These are phyloP conservation scores for Eupithecia tripunctaria DNA, from an alignment of 2,888 invertebrate species.

Conservation along the genomic window DNA sequence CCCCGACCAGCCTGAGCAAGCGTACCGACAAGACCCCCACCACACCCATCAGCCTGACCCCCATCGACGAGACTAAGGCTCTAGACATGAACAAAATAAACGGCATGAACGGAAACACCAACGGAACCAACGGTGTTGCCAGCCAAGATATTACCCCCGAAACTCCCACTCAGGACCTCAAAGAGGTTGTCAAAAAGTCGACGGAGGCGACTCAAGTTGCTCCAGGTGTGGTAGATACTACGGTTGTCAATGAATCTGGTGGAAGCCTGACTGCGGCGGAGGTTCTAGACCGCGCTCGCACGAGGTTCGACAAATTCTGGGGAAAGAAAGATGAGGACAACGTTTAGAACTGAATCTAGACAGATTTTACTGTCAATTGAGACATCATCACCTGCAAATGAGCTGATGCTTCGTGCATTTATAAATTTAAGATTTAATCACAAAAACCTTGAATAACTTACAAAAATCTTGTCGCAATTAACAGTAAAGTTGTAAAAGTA, in stretches of 20 bases:
- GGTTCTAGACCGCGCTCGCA: conserved; percentile 91
- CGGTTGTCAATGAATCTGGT: conserved; percentile 75
- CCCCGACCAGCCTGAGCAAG: conserved; percentile 79
- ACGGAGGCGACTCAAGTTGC: conserved; percentile 80
- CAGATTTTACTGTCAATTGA: conserved; percentile 58
- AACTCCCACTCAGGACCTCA: conserved; percentile 70
- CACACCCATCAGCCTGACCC: conserved; percentile 78
- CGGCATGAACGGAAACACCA: conserved; percentile 54
- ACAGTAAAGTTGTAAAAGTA: conserved; percentile 53
- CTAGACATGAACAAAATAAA: conserved; percentile 77
- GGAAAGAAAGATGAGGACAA: conserved; percentile 87
- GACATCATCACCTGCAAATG: conserved; percentile 35
- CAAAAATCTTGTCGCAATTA: conserved; percentile 63
- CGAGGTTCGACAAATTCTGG: conserved; percentile 94
- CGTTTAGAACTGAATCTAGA: conserved; percentile 64
- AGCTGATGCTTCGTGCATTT: conserved; percentile 25
- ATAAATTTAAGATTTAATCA: conserved; percentile 33
- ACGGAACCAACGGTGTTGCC: conserved; percentile 58
- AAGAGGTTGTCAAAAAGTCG: conserved; percentile 77
- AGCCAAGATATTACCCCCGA: conserved; percentile 76
- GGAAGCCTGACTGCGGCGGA: conserved; percentile 87
- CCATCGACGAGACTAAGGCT: conserved; percentile 80
- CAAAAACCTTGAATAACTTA: conserved; percentile 20
- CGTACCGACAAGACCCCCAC: conserved; percentile 81
- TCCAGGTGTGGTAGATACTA: conserved; percentile 84